Percentiles rank a stretch among this genome's conserved stretches.
These are phyloP conservation scores for Girardinichthys multiradiatus DNA, from an alignment of 2,113 vertebrate genomes.

Conservation along the genomic window DNA sequence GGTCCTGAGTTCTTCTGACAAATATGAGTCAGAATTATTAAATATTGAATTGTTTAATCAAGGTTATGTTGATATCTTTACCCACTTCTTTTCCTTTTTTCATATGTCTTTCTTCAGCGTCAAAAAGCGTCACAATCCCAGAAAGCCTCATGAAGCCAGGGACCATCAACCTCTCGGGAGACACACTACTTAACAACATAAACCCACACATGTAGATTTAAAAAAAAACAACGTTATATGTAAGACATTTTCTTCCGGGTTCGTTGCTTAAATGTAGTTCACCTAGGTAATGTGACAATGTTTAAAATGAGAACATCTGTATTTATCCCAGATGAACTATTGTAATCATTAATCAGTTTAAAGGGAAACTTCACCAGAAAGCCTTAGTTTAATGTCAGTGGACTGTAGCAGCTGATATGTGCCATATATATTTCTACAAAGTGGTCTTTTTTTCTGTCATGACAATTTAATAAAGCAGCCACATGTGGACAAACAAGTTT, in stretches of 20 bases:
- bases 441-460: not conserved
- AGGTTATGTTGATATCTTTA: not conserved
- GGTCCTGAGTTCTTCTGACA: not conserved
- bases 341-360: not conserved
- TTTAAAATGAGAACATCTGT: not conserved
- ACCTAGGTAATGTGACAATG: not conserved
- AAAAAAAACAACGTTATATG: not conserved
- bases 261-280: not conserved
- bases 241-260: not conserved
- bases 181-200: conserved; percentile 31
- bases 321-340: not conserved
- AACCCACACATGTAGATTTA: not conserved
- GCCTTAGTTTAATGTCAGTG: not conserved
- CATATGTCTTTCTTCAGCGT: conserved; percentile 20
- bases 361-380: not conserved
- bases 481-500: not conserved
- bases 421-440: not conserved
- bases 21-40: not conserved
- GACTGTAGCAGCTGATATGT: not conserved
- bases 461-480: conserved; percentile 8
- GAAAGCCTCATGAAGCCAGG: not conserved
- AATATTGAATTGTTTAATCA: not conserved
- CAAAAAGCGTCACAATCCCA: conserved; percentile 12
- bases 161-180: conserved; percentile 2
- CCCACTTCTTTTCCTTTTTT: not conserved